Evolutionary conservation across 1,140 invertebrate species (phyloP), one percentile per base, ranked within the genome.

Genomic region (Campoletis sonorensis): DNA sequence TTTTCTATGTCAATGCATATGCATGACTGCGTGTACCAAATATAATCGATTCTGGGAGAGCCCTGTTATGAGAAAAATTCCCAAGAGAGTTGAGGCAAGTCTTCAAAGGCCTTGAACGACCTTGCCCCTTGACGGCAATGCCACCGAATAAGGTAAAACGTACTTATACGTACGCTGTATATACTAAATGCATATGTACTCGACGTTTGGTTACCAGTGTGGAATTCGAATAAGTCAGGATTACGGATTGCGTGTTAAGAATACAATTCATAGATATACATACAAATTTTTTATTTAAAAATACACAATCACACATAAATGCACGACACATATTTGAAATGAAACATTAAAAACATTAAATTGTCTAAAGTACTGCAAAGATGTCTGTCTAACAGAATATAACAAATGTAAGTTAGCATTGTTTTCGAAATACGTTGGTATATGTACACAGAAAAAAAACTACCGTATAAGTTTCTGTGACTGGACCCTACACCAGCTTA

Each of bases 111-210:
- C 76, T 78, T 78, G 76, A 37, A 78, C 76, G 76, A 67, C 76
- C 76, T 78, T 78, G 76, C 76, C 58, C 76, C 76, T 78, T 67
- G 10, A 37, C 33, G n/a, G n/a, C 37, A 64, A 70, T 70, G 67
- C 37, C 15, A 64, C 76, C 76, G 33, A 78, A 78, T 78, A 78
- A 67, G 76, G 76, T 67, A 64, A 67, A 64, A 70, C 67, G n/a
- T 64, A 64, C 61, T 64, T 64, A 15, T 64, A 64, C 61, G 21
- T 16, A 33, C 30, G 5, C 15, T 11, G 27, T 70, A 33, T 18
- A 67, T 18, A 26, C 27, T 15, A 67, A 67, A 1, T 77, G 30
- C 16, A 51, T 64, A 64, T 54, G 21, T 78, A 67, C 61, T 15
- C 30, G 10, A 37, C 26, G 27, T 40, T 64, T 49, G 61, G 1